Evolutionary conservation across 92 coral and sea anemone species (phyloP), one percentile per base, ranked within the genome.

Genomic region (Zoanthus sociatus): DNA sequence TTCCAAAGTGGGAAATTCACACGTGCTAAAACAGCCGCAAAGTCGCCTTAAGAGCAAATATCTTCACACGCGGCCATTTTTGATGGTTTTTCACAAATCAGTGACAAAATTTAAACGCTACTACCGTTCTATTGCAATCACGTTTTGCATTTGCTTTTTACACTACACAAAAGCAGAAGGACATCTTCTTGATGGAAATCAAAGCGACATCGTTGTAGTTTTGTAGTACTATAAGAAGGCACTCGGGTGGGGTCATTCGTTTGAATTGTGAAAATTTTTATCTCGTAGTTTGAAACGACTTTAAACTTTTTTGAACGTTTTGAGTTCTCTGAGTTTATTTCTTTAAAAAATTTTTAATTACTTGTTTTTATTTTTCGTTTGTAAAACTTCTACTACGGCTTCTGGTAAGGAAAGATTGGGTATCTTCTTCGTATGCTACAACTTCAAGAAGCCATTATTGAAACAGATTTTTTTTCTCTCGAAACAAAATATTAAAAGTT

Each of bases 1-100:
- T 26, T 37, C 85, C 56, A 18, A 70, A 81, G 85, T 63, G 21
- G 46, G 85, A 81, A 78, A 81, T 81, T 81, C 61, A 81, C 85
- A 81, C 85, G 85, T 81, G 85, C 74, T 73, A 56, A 54, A 81
- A 81, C 85, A 81, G 85, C 85, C 85, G 75, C 85, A 81, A 64
- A 20, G 85, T 81, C 85, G 85, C 85, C 85, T 66, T 48, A 26
- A 81, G 56, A 17, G 75, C 85, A 81, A 81, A 81, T 51, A 81
- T 45, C 85, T 81, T 73, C 85, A 81, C 85, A 81, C 74, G 85
- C 66, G 48, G 74, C 20, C 74, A 63, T 81, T 63, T 26, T 64
- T 64, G 70, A 63, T 81, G 18, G 45, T 42, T 81, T 37, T 81
- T 81, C 85, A 81, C 85, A 81, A 81, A 73, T 81, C 85, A 18